Conservation (phyloP, 2,113 vertebrate species). For the Pipra filicauda region DNA sequence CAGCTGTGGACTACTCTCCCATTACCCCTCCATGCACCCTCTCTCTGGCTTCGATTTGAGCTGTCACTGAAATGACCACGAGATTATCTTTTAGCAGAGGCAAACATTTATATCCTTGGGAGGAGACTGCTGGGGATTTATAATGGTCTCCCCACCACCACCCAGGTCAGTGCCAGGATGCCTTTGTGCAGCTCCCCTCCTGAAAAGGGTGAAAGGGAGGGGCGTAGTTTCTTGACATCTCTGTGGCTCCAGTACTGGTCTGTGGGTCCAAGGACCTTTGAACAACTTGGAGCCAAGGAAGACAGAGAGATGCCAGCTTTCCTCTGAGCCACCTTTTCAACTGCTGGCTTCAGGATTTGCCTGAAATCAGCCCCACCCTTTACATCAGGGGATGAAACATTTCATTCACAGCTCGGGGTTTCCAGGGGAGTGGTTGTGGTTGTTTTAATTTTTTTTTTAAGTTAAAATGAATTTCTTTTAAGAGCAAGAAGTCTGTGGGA, state of each 20-base stretch:
- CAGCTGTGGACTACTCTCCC: constrained; percentile 9
- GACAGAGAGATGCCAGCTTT: not conserved
- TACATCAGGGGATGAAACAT: not conserved
- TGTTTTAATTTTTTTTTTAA: not conserved
- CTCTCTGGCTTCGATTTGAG: not conserved
- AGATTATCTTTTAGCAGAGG: not conserved
- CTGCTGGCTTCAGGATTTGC: not conserved
- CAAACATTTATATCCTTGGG: not conserved
- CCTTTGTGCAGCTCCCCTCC: not conserved
- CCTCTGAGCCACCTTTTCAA: not conserved
- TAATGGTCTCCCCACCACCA: not conserved
- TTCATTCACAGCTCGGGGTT: not conserved
- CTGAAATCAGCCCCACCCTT: constrained; percentile 10
- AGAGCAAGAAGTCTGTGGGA: not conserved
- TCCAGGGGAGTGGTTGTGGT: constrained; percentile 48
- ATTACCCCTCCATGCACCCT: not conserved
- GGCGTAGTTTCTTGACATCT: not conserved
- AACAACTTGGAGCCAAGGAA: not conserved
- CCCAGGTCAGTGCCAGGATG: not conserved
- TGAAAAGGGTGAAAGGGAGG: not conserved
- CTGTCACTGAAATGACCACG: not conserved
- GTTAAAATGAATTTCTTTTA: not conserved
- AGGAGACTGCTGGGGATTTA: not conserved
- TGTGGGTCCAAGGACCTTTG: not conserved
- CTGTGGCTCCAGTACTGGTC: not conserved